Conservation (phyloP, 1,140 invertebrate species). For the Macrobrachium nipponense region DNA sequence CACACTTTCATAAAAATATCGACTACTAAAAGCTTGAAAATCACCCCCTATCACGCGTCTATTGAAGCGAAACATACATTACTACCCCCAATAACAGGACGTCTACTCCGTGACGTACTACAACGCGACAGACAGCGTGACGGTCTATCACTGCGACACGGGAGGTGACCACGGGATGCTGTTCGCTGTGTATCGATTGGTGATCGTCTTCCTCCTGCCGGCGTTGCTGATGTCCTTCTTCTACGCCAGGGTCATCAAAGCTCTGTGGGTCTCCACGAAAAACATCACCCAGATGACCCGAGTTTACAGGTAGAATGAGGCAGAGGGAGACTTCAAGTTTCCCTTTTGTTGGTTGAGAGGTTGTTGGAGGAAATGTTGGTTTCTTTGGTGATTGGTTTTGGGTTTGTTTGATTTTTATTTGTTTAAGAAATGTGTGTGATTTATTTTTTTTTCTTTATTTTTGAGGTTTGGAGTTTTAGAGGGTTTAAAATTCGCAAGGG, state of each 20-base stretch:
- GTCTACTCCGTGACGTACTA: conserved; percentile 49
- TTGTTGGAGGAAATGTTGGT: not conserved
- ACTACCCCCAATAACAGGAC: conserved; percentile 20
- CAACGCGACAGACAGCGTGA: conserved; percentile 51
- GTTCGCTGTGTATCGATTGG: conserved; percentile 70
- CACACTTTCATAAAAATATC: no score
- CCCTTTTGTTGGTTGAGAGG: not conserved
- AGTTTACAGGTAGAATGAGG: conserved; percentile 62
- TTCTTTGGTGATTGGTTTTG: not conserved
- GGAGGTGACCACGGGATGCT: conserved; percentile 63
- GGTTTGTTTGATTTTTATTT: no score
- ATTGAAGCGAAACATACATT: no score
- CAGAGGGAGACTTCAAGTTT: not conserved
- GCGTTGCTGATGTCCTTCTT: conserved; percentile 71
- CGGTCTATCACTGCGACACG: conserved; percentile 51
- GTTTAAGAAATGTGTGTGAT: no score
- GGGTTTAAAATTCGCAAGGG: not conserved
- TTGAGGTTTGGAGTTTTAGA: not conserved
- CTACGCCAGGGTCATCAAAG: conserved; percentile 72
- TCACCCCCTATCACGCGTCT: no score
- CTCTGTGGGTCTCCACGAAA: conserved; percentile 72
- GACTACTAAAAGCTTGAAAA: no score
- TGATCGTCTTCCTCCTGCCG: conserved; percentile 71
- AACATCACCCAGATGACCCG: conserved; percentile 69
- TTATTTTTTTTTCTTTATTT: no score